Percentiles rank a stretch among this genome's conserved stretches.
phyloP scores from a whole-genome alignment of 2,797 vertebrate genomes.

The Leuciscus waleckii region DNA sequence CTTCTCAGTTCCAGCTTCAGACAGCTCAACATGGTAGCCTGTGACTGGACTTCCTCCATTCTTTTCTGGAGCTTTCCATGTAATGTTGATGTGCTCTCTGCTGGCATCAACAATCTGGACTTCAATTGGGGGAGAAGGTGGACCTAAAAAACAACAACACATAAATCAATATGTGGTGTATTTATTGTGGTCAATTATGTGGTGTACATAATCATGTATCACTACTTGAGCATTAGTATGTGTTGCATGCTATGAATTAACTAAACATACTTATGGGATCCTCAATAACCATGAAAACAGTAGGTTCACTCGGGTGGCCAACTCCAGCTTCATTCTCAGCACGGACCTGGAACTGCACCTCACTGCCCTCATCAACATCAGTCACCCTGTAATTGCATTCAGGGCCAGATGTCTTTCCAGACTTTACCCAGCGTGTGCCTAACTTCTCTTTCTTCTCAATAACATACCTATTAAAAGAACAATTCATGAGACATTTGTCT shows the following conservation, averaged over 20 bases:
- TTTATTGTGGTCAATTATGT: too few relatives aligned
- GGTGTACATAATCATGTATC: not conserved
- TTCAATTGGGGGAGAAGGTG: slow-evolving; percentile 92
- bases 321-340: slow-evolving; percentile 98
- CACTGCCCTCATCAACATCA: slow-evolving; percentile 96
- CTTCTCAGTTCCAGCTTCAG: slow-evolving; percentile 96
- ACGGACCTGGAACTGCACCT: slow-evolving; percentile 98
- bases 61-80: slow-evolving; percentile 94
- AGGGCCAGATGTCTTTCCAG: slow-evolving; percentile 93
- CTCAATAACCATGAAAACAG: slow-evolving; percentile 89
- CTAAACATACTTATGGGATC: slow-evolving; percentile 89
- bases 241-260: not conserved
- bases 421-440: slow-evolving; percentile 96
- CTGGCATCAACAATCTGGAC: slow-evolving; percentile 89
- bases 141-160: slow-evolving; percentile 72
- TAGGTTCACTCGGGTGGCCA: slow-evolving; percentile 96
- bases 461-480: slow-evolving; percentile 83
- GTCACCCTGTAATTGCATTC: slow-evolving; percentile 92
- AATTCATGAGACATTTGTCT: not conserved
- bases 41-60: slow-evolving; percentile 92
- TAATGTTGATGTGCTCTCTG: slow-evolving; percentile 92
- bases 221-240: not conserved
- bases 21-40: slow-evolving; percentile 96
- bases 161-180: not conserved
- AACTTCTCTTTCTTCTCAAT: slow-evolving; percentile 99